phyloP scores from a whole-genome alignment of 2,888 invertebrate genomes.

The Orthosia cruda region DNA sequence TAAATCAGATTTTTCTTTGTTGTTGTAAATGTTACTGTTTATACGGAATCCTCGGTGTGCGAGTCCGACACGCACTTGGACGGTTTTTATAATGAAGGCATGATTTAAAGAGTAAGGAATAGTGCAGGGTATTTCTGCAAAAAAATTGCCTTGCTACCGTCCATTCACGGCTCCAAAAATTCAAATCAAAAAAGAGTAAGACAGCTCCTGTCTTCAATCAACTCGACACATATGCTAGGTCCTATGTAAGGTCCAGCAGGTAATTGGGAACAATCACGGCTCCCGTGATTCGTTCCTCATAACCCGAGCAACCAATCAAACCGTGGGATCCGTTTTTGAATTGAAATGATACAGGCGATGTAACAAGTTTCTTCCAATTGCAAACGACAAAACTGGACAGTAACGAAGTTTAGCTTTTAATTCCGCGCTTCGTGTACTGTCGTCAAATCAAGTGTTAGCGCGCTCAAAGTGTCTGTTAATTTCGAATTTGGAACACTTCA shows the following conservation, averaged over 20 bases:
- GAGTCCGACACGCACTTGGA: too few species aligned
- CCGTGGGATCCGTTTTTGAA: conserved; percentile 88
- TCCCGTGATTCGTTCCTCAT: conserved; percentile 77
- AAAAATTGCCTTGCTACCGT: too few species aligned
- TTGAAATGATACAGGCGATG: conserved; percentile 89
- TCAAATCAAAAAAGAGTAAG: conserved; percentile 38
- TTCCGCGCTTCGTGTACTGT: conserved; percentile 80
- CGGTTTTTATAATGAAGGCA: too few species aligned
- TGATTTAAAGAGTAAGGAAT: too few species aligned
- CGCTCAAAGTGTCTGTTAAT: conserved; percentile 33
- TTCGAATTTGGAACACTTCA: conserved; percentile 19
- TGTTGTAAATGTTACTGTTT: too few species aligned
- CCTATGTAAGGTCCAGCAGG: conserved; percentile 44
- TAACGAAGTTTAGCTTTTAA: conserved; percentile 91
- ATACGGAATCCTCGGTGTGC: too few species aligned
- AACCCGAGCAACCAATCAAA: conserved; percentile 88
- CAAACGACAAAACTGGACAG: conserved; percentile 87
- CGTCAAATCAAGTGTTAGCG: conserved; percentile 57
- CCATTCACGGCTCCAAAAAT: background rate
- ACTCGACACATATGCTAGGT: conserved; percentile 14
- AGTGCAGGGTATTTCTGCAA: too few species aligned
- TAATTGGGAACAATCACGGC: conserved; percentile 79
- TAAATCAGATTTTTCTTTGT: too few species aligned
- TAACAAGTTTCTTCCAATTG: conserved; percentile 91
- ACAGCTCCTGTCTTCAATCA: conserved; percentile 45